Base-by-base conservation (phyloP, 1,140 invertebrate species). In the Drosophila sproati region DNA sequence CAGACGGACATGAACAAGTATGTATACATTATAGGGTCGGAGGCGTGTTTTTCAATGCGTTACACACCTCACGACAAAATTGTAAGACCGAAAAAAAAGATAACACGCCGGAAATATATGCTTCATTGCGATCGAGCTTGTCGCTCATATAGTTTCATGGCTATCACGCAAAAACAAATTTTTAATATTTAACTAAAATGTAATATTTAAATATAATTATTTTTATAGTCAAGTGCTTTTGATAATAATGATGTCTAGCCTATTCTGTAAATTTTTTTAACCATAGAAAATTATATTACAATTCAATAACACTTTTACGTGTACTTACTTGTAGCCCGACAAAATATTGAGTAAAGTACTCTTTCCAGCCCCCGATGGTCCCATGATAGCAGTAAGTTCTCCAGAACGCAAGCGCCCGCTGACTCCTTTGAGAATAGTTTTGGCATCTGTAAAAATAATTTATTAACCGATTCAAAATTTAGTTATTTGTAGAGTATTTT, bases 341-440 rank as follows among this genome's bases (percentile, higher is more conserved):
- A 97, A 94, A 80, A 97, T 97, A 80, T 97, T 97, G 69, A 97
- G 94, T n/a, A 97, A 93, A 3, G 97, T 98, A 5, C 96, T 97
- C 93, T 98, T 98, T 68, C 97, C 97, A 63, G 97, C 97, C 20
- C 97, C 97, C 0, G 97, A 98, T 12, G 97, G 97, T 6, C 98
- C 97, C 97, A 98, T 98, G 80, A 98, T 98, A 73, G 97, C 97
- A 20, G 97, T 98, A 64, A 98, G 94, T 91, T 98, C 96, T 12
- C 97, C 96, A 12, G 97, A 97, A 34, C 95, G 94, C 63, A 98
- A 94, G 69, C 95, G 94, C 10, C 97, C 97, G 69, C 96, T 97
- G 61, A 97, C 96, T 41, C 95, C 95, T 93, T 97, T 97, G 48
- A 98, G 93, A 77, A 98, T 98, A 20, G 94, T 95, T 93, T 98